These are phyloP conservation scores for Psettodes erumei DNA, from an alignment of 2,113 vertebrate genomes.

Conservation along the genomic window DNA sequence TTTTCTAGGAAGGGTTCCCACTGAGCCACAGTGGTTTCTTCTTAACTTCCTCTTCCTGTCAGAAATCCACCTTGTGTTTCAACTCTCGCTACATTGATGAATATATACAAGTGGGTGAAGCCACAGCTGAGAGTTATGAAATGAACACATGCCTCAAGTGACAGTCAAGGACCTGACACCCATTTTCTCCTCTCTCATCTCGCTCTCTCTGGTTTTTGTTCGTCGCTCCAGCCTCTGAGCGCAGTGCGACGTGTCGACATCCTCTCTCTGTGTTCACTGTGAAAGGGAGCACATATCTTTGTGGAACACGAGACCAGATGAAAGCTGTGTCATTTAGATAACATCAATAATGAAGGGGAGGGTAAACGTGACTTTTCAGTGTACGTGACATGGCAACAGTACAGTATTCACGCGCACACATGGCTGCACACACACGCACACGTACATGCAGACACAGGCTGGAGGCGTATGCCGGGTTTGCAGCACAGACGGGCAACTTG, in stretches of 20 bases:
- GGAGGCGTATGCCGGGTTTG: slow-evolving; percentile 20
- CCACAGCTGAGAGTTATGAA: slow-evolving; percentile 15
- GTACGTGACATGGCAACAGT: slow-evolving; percentile 31
- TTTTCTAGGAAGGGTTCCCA: slow-evolving; percentile 3
- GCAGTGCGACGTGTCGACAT: slow-evolving; percentile 19
- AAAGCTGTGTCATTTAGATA: slow-evolving; percentile 71
- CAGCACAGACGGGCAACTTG: slow-evolving; percentile 32
- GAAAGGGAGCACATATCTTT: slow-evolving; percentile 51
- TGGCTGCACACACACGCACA: background rate
- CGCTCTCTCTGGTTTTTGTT: slow-evolving; percentile 21
- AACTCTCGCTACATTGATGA: slow-evolving; percentile 6
- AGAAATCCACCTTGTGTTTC: slow-evolving; percentile 27
- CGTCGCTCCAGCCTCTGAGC: slow-evolving; percentile 6
- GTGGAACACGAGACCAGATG: slow-evolving; percentile 49
- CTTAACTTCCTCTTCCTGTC: slow-evolving; percentile 32
- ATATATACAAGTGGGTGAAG: background rate
- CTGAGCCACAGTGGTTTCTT: slow-evolving; percentile 2
- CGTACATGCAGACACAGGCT: slow-evolving; percentile 11
- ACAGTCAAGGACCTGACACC: slow-evolving; percentile 25
- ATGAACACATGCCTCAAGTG: slow-evolving; percentile 38
- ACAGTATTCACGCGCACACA: slow-evolving; percentile 1
- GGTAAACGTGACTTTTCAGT: slow-evolving; percentile 26
- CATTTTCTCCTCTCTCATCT: slow-evolving; percentile 8
- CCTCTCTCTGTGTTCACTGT: slow-evolving; percentile 24
- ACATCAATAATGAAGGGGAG: slow-evolving; percentile 57